Evolutionary conservation across 2,797 vertebrate species (phyloP), one percentile per base, ranked within the genome.

Genomic region (Glyptemys insculpta): DNA sequence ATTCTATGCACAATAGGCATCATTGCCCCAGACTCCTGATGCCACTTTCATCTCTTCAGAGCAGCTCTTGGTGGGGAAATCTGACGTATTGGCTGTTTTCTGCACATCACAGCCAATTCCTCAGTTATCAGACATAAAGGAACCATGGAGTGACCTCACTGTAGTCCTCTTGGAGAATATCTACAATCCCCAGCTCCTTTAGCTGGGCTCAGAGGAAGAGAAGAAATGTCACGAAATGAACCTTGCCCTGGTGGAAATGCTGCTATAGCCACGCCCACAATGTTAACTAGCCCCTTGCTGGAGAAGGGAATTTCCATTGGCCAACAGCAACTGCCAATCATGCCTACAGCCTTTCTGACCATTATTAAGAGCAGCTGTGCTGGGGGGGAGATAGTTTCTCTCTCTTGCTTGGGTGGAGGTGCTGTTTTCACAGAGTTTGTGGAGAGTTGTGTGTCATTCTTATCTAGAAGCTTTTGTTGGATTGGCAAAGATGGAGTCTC

Each of bases 401-500:
- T 41, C 0, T 56, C 34, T 85, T 14, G 6, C 52, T 1, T 37
- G 5, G 25, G 34, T 1, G 37, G 31, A 11, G 29, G 0, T 10
- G 52, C 16, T 44, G 7, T 47, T 79, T 2, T 34, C 14, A n/a
- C 21, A 76, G 72, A 3, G 90, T 34, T 19, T 82, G 50, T 2
- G 2, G 18, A 2, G 6, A 27, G 7, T 12, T 23, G 78, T 12
- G 34, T 62, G 79, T 37, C 7, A 11, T 3, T 68, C 16, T 37
- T 37, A 6, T 19, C n/a, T n/a, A 14, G 8, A n/a, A 37, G 65
- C n/a, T 37, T n/a, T 10, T 72, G 5, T 11, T 19, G n/a, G 65
- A 59, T 12, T 59, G 15, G 65, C 5, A 37, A 37, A 88, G 68
- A 98, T 98, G 98, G 98, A 98, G 31, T 98, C 98, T 89, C 97